phyloP scores from a whole-genome alignment of 2,113 vertebrate species.

The Seriola rivoliana region DNA sequence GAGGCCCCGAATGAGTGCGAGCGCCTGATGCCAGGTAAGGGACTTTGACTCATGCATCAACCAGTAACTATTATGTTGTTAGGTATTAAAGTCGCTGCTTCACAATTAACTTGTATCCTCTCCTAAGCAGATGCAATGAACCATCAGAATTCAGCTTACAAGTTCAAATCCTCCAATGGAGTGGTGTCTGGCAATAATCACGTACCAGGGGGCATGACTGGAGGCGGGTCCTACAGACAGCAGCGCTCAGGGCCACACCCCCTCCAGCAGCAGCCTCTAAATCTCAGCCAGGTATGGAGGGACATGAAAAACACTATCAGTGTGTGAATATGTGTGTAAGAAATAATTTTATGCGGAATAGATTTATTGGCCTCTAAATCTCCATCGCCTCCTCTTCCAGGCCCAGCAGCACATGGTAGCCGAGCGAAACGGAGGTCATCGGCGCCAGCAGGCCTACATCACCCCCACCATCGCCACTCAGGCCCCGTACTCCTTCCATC shows the following conservation, averaged over 20 bases:
- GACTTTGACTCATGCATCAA: accelerated
- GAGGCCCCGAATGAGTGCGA: constrained; percentile 92
- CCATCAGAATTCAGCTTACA: constrained; percentile 93
- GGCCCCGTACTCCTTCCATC: constrained; percentile 96
- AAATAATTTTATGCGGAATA: neutral
- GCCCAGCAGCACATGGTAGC: constrained; percentile 94
- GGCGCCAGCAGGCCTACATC: constrained; percentile 98
- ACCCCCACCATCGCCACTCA: constrained; percentile 94
- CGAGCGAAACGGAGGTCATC: constrained; percentile 90
- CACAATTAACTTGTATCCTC: neutral
- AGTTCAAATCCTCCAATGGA: constrained; percentile 94
- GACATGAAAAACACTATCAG: neutral
- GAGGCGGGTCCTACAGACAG: constrained; percentile 91
- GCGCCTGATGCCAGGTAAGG: constrained; percentile 92
- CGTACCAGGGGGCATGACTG: constrained; percentile 87
- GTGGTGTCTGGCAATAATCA: constrained; percentile 91
- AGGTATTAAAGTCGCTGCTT: neutral
- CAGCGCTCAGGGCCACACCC: constrained; percentile 92
- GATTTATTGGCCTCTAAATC: neutral
- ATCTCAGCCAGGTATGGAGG: constrained; percentile 95
- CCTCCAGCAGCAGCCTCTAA: constrained; percentile 98
- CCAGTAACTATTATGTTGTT: neutral
- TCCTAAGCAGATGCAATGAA: constrained; percentile 86
- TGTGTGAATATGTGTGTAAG: neutral
- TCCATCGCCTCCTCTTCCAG: constrained; percentile 70